phyloP scores from a whole-genome alignment of 2,113 vertebrate species.

The Phylloscopus whistleri region DNA sequence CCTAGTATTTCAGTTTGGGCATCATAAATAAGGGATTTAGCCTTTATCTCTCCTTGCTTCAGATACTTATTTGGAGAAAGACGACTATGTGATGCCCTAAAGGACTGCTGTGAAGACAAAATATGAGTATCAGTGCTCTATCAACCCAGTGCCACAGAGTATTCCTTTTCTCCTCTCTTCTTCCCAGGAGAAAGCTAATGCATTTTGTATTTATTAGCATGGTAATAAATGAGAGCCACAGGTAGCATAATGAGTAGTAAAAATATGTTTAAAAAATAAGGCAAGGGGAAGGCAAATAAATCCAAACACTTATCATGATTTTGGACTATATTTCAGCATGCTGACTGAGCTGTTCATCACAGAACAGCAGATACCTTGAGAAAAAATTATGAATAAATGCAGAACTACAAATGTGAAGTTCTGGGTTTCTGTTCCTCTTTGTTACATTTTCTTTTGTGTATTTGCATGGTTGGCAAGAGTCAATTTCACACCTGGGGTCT shows the following conservation, averaged over 20 bases:
- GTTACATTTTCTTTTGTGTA: background rate
- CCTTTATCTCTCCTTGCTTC: background rate
- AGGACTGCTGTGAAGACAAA: background rate
- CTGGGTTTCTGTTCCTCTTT: background rate
- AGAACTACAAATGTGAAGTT: background rate
- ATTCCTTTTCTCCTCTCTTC: background rate
- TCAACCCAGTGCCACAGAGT: background rate
- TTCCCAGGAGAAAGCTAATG: background rate
- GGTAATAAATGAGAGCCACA: background rate
- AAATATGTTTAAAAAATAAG: background rate
- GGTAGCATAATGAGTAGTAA: background rate
- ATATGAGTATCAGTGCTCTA: background rate
- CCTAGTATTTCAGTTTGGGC: background rate
- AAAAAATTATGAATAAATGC: background rate
- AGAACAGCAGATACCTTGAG: background rate
- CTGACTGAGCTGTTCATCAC: background rate
- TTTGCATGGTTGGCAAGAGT: background rate
- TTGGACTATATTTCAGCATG: background rate
- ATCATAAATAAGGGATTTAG: background rate
- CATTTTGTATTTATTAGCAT: background rate
- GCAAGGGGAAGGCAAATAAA: background rate
- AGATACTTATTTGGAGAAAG: background rate
- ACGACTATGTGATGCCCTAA: accelerated
- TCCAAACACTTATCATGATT: background rate
- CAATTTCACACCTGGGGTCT: background rate